A percentile compares a stretch with the other conserved stretches of the same genome.
These are phyloP conservation scores for Argentina silus DNA, from an alignment of 2,797 vertebrate genomes.

Conservation along the genomic window DNA sequence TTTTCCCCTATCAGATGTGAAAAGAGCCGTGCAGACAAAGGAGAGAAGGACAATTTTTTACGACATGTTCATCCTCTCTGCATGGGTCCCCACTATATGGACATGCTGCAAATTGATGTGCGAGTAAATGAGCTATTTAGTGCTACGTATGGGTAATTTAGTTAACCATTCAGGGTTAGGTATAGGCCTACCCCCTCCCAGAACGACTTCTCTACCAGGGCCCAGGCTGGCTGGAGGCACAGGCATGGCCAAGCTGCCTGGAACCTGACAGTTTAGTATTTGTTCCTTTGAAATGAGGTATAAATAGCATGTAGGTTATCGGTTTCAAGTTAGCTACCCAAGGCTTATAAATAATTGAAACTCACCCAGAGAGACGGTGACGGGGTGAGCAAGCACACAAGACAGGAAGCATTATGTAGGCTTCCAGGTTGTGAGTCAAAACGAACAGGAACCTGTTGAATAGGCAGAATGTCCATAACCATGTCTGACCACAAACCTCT, in stretches of 20 bases:
- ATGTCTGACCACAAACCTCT: background rate
- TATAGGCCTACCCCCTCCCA: background rate
- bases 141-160: too few relatives aligned
- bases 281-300: slow-evolving; percentile 76
- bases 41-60: too few relatives aligned
- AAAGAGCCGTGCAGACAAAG: too few relatives aligned
- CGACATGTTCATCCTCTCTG: too few relatives aligned
- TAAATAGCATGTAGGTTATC: slow-evolving; percentile 81
- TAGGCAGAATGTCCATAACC: background rate
- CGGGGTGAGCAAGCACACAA: slow-evolving; percentile 29
- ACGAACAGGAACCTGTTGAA: background rate
- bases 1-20: too few relatives aligned
- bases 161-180: too few relatives aligned
- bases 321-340: slow-evolving; percentile 74
- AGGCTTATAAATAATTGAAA: slow-evolving; percentile 76
- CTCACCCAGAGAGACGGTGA: slow-evolving; percentile 47
- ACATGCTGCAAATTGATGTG: too few relatives aligned
- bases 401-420: slow-evolving; percentile 32
- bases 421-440: slow-evolving; percentile 18
- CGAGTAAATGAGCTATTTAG: too few relatives aligned
- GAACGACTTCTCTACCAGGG: background rate
- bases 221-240: slow-evolving; percentile 48
- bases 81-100: too few relatives aligned
- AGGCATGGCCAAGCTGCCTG: slow-evolving; percentile 53
- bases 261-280: slow-evolving; percentile 69